phyloP scores from a whole-genome alignment of 2,797 vertebrate genomes.

The Pangasius larnaudii region DNA sequence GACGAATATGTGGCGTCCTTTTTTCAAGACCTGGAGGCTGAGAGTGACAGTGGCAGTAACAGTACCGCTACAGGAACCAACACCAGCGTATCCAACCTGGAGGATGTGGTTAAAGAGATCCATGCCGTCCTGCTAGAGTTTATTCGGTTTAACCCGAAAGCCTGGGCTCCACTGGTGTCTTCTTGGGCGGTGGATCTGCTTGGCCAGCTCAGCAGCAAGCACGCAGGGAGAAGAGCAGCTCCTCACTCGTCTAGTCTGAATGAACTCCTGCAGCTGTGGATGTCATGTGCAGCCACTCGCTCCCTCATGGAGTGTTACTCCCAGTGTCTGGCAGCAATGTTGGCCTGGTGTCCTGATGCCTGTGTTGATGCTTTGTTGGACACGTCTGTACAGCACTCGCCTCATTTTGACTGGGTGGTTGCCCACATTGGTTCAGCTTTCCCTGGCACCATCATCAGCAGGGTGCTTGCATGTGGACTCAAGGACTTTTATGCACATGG shows the following conservation, averaged over 20 bases:
- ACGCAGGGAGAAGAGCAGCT: conserved; percentile 83
- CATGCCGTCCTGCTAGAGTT: conserved; percentile 86
- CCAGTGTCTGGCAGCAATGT: conserved; percentile 90
- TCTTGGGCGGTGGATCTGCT: conserved; percentile 93
- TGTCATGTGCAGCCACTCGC: conserved; percentile 88
- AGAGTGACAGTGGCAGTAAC: conserved; percentile 64
- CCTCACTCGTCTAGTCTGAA: conserved; percentile 88
- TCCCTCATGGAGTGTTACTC: conserved; percentile 93
- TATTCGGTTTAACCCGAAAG: conserved; percentile 83
- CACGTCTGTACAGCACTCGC: conserved; percentile 93
- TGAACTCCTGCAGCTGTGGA: conserved; percentile 93
- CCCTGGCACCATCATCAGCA: conserved; percentile 91
- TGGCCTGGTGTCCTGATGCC: conserved; percentile 89
- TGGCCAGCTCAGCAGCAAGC: conserved; percentile 93
- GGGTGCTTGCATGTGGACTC: conserved; percentile 91
- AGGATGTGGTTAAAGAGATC: conserved; percentile 83
- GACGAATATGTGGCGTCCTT: conserved; percentile 88
- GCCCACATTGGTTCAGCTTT: conserved; percentile 97
- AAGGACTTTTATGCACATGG: conserved; percentile 92
- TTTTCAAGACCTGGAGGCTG: conserved; percentile 82
- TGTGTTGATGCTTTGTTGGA: conserved; percentile 92
- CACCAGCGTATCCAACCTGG: conserved; percentile 69
- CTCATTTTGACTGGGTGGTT: conserved; percentile 97
- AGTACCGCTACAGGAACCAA: conserved; percentile 59
- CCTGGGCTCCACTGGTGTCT: conserved; percentile 91